Conservation (phyloP, 2,113 vertebrate species). For the Gracilinanus agilis region DNA sequence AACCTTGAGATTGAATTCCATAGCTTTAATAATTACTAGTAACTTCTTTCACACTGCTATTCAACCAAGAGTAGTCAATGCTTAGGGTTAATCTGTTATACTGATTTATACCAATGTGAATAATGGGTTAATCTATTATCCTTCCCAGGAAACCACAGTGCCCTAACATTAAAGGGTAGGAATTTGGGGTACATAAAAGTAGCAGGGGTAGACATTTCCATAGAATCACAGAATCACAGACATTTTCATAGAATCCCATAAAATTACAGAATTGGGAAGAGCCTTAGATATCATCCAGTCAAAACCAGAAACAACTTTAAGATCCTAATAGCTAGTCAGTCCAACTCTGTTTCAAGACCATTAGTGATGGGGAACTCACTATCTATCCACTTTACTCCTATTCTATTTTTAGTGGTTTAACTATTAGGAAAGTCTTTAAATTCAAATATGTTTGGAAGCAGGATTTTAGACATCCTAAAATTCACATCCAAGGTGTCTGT, state of each 20-base stretch:
- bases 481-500: background rate
- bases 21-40: conserved; percentile 4
- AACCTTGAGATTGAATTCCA: background rate
- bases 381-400: background rate
- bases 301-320: background rate
- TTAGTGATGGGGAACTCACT: background rate
- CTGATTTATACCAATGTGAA: conserved; percentile 1
- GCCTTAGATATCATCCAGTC: background rate
- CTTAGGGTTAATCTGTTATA: conserved; percentile 45
- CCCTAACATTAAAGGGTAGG: background rate
- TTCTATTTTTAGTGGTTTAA: background rate
- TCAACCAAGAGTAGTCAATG: background rate
- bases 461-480: background rate
- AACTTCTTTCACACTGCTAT: background rate
- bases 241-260: background rate
- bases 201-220: background rate
- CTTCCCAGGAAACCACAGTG: conserved; percentile 4
- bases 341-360: background rate
- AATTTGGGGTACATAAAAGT: background rate
- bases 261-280: background rate
- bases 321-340: background rate
- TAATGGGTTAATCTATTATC: conserved; percentile 1
- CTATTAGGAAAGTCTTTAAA: background rate
- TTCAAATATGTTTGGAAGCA: background rate
- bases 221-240: background rate